Conservation (phyloP, 2,888 invertebrate species). For the Sclerodermus sp. region DNA sequence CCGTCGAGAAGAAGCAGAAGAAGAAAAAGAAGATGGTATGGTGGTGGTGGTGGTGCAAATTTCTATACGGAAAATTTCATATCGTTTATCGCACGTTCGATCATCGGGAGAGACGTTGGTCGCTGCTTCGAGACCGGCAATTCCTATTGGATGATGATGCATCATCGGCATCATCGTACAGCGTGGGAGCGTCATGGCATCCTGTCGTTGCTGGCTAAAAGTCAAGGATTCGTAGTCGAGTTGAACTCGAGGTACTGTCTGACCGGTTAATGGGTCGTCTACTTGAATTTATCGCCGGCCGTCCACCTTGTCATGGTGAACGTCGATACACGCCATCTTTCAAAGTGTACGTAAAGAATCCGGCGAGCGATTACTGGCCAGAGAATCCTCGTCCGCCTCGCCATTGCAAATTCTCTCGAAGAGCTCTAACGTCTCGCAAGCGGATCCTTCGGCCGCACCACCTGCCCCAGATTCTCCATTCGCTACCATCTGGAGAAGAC, state of each 20-base stretch:
- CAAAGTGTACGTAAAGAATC: neutral
- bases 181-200: slow-evolving; percentile 37
- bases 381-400: too few relatives aligned
- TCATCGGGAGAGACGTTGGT: neutral
- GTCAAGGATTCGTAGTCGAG: slow-evolving; percentile 42
- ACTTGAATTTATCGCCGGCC: neutral
- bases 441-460: too few relatives aligned
- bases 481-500: too few relatives aligned
- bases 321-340: neutral
- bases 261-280: slow-evolving; percentile 4
- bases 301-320: neutral
- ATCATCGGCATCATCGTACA: slow-evolving; percentile 2
- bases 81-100: slow-evolving; percentile 6
- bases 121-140: slow-evolving; percentile 1
- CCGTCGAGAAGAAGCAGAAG: too few relatives aligned
- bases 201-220: slow-evolving; percentile 33
- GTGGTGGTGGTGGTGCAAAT: neutral
- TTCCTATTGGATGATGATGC: slow-evolving; percentile 9
- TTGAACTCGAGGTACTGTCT: neutral
- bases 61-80: slow-evolving; percentile 2
- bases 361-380: too few relatives aligned
- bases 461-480: too few relatives aligned
- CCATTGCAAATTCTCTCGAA: too few relatives aligned
- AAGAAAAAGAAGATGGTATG: slow-evolving; percentile 5
- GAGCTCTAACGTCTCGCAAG: too few relatives aligned